Conservation (phyloP, 2,888 invertebrate genomes). For the Drosophila pullipes region DNA sequence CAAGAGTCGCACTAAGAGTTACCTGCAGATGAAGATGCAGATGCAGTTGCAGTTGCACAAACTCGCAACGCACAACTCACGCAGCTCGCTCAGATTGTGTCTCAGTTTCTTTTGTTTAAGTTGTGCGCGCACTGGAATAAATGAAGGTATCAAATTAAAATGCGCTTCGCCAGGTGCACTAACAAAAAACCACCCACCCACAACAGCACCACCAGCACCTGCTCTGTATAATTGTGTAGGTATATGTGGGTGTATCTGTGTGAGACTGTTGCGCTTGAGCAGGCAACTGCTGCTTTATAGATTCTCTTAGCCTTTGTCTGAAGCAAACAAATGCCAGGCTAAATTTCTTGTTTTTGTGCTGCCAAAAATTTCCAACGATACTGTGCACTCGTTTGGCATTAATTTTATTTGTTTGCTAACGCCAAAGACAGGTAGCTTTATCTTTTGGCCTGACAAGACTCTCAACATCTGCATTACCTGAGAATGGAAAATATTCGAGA, state of each 20-base stretch:
- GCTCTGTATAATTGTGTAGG: constrained; percentile 4
- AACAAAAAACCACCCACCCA: constrained; percentile 24
- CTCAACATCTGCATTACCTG: constrained; percentile 41
- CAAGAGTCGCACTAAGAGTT: constrained; percentile 45
- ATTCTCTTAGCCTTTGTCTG: constrained; percentile 64
- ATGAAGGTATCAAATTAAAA: constrained; percentile 80
- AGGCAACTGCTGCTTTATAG: constrained; percentile 56
- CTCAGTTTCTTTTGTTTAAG: constrained; percentile 75
- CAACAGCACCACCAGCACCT: neutral
- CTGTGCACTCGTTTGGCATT: constrained; percentile 58
- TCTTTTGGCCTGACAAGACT: constrained; percentile 12
- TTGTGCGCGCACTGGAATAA: constrained; percentile 65
- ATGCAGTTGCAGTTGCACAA: constrained; percentile 21
- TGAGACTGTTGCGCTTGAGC: constrained; percentile 67
- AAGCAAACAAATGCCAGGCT: constrained; percentile 55
- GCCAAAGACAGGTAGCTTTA: constrained; percentile 32
- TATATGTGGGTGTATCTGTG: constrained; percentile 17
- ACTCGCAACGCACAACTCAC: constrained; percentile 31
- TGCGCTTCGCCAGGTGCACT: constrained; percentile 62
- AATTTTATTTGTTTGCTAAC: constrained; percentile 60
- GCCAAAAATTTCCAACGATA: constrained; percentile 33
- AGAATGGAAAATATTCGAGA: neutral
- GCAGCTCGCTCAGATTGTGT: constrained; percentile 34
- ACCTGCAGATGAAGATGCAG: constrained; percentile 48
- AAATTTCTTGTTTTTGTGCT: constrained; percentile 16